A percentile compares a stretch with the other conserved stretches of the same genome.
These are phyloP conservation scores for Anastrepha obliqua DNA, from an alignment of 1,140 invertebrate genomes.

Conservation along the genomic window DNA sequence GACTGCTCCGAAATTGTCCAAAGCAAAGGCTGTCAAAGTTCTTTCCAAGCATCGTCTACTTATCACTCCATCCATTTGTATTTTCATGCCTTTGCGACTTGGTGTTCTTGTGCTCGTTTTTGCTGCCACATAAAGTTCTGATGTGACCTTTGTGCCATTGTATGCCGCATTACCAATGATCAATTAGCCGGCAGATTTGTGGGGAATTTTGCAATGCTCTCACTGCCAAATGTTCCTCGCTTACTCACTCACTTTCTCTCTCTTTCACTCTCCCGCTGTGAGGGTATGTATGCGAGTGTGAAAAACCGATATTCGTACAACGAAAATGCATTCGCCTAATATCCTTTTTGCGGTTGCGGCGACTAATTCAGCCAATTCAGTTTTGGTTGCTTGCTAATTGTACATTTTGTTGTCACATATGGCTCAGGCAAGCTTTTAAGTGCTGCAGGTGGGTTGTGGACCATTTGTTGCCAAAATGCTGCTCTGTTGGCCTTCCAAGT, in stretches of 20 bases:
- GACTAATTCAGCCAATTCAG: slow-evolving; percentile 36
- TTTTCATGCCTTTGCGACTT: too few relatives aligned
- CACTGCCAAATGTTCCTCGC: neutral
- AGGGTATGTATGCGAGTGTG: neutral
- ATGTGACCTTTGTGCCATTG: slow-evolving; percentile 17
- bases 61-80: neutral
- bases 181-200: slow-evolving; percentile 25
- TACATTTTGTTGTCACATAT: slow-evolving; percentile 16
- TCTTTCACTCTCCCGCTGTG: neutral
- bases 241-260: neutral
- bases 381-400: slow-evolving; percentile 1
- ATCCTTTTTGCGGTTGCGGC: slow-evolving; percentile 40
- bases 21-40: neutral
- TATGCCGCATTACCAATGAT: neutral
- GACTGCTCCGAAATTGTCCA: neutral
- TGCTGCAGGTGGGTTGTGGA: neutral
- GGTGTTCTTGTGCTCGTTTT: neutral
- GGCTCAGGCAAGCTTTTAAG: slow-evolving; percentile 7
- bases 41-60: neutral
- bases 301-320: neutral
- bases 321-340: slow-evolving; percentile 37
- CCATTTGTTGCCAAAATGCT: neutral
- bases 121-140: slow-evolving; percentile 9
- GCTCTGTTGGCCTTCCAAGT: neutral
- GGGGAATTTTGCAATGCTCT: neutral